Percentiles rank a stretch among this genome's conserved stretches.
These are phyloP conservation scores for Sciurus vulgaris DNA, from an alignment of 2,797 vertebrate genomes.

Conservation along the genomic window DNA sequence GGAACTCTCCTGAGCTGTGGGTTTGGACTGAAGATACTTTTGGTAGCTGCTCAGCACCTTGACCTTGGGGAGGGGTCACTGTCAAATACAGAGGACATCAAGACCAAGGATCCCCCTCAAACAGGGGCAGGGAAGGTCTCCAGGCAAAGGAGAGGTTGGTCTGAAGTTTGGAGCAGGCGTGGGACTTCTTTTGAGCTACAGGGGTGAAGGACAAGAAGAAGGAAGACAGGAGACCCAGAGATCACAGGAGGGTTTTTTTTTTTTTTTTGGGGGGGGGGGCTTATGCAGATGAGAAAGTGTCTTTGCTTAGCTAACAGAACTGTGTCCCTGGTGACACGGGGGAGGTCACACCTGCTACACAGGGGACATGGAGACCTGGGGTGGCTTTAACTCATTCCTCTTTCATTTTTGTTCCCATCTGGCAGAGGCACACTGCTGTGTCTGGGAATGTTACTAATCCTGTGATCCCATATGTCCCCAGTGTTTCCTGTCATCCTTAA, in stretches of 20 bases:
- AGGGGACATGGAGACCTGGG: background rate
- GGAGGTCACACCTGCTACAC: too few relatives aligned
- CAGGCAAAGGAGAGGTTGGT: background rate
- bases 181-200: background rate
- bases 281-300: background rate
- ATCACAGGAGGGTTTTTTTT: background rate
- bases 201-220: background rate
- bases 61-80: background rate
- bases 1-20: background rate
- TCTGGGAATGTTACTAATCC: background rate
- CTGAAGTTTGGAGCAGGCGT: background rate
- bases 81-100: too few relatives aligned
- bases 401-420: background rate
- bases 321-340: background rate
- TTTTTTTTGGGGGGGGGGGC: too few relatives aligned
- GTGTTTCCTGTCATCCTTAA: background rate
- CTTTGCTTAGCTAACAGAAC: background rate
- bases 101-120: background rate
- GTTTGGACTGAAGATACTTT: background rate
- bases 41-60: background rate
- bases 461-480: rapidly evolving
- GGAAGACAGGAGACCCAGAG: background rate
- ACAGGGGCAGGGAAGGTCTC: background rate
- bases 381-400: background rate
- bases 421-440: too few relatives aligned